These are phyloP conservation scores for Pseudococcus jackbeardsleyi DNA, from an alignment of 2,888 invertebrate genomes.

Conservation along the genomic window DNA sequence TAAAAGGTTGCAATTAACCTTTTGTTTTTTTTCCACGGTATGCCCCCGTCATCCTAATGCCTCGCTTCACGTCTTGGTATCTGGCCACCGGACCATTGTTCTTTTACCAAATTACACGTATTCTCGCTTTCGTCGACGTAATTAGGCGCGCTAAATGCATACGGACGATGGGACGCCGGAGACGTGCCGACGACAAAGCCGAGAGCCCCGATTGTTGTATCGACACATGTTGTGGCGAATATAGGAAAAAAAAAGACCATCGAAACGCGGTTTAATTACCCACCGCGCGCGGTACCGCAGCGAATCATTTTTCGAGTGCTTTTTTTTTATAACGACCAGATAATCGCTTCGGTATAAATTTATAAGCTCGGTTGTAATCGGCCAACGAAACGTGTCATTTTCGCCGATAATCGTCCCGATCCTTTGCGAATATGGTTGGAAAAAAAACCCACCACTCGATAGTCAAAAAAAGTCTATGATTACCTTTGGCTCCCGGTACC, in stretches of 20 bases:
- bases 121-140: slow-evolving; percentile 29
- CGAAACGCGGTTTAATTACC: neutral
- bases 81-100: neutral
- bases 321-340: neutral
- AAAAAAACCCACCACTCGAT: neutral
- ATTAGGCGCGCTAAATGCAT: slow-evolving; percentile 11
- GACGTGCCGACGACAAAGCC: neutral
- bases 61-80: neutral
- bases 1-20: slow-evolving; percentile 50
- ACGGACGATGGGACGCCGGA: neutral
- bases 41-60: neutral
- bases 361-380: neutral
- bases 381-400: neutral
- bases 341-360: neutral
- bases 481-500: too few species aligned
- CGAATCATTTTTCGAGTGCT: neutral
- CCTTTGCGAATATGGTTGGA: neutral
- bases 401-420: neutral
- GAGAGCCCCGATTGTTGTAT: neutral
- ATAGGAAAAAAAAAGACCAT: neutral
- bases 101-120: slow-evolving; percentile 39
- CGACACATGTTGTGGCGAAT: neutral
- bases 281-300: neutral
- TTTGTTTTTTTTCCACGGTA: neutral
- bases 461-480: too few species aligned